Base-by-base conservation (phyloP, 1,140 invertebrate species). In the Hydropsyche tenuis region DNA sequence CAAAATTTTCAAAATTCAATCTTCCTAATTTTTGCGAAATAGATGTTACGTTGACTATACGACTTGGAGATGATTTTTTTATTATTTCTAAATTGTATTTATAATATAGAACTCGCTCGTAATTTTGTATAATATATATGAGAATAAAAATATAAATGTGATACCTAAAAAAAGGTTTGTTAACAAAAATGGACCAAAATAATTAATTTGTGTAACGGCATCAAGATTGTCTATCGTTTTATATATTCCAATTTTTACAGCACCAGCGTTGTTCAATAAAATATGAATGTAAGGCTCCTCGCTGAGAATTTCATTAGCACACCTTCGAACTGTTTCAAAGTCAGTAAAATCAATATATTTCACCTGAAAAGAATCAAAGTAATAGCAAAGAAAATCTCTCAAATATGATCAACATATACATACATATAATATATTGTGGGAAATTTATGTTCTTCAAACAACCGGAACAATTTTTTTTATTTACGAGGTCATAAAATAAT, bases 151-250 rank as follows among this genome's bases (percentile, higher is more conserved):
- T 25, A 60, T 23, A 23, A 25, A 23, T 22, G 3, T 48, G 4
- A 48, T 60, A 60, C 89, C 86, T 7, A 89, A 73, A 1, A 92
- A 77, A 0, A 92, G 81, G 75, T 89, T 83, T 1, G 90, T 91
- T 27, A 92, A 80, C 22, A 92, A 80, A 80, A 91, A 92, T 9
- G 88, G 90, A 43, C 89, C 89, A 78, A 90, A 88, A 80, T 91
- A 85, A 78, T 92, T 92, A 16, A 88, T 84, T 74, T 89, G 89
- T 85, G 90, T 89, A 22, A 87, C 86, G 5, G 81, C 81, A 63
- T 91, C 85, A 14, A 91, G 80, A 0, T 88, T 88, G 78, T 92
- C 90, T 18, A 86, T 86, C 3, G 90, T 90, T 75, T 80, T 86
- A 68, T 83, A 80, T 30, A 84, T 82, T 0, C 79, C 80, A n/a